Evolutionary conservation across 2,797 vertebrate species (phyloP), one percentile per base, ranked within the genome.

Genomic region (Microctenopoma lineatum): DNA sequence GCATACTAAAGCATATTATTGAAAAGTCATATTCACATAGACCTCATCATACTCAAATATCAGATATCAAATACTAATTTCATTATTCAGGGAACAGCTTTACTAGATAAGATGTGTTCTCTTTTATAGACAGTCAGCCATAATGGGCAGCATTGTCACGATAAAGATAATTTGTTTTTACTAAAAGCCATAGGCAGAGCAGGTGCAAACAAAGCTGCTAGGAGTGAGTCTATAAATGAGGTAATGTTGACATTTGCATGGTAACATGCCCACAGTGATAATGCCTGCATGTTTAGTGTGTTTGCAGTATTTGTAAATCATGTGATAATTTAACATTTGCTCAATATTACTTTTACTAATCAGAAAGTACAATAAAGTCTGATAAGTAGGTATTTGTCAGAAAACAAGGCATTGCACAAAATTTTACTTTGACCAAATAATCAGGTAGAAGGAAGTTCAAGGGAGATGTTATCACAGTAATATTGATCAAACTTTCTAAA

Each of bases 101-200:
- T 51, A 55, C 32, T 5, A 15, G 25, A 38, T 16, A 11, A 7
- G 41, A 18, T 52, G 15, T 44, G 59, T 42, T 21, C 21, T 39
- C 29, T 65, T 53, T 27, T 55, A 15, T 41, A 41, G 15, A 52
- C 26, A 58, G 10, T 73, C n/a, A 56, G 2, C 63, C 44, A 55
- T 41, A 6, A 48, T 27, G 29, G 50, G n/a, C n/a, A 58, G 46
- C 25, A 32, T 2, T 48, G 16, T 54, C 48, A 73, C 46, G 59
- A 16, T 11, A 60, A 7, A 56, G 7, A 57, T 26, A 5, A 59
- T 54, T 58, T 66, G n/a, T 36, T 63, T 68, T 46, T 47, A n/a
- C 41, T 2, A 51, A 47, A 45, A 44, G 21, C 27, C 10, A 52
- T 51, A 26, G 60, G 58, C 13, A 59, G 32, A 66, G 12, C 26